These are phyloP conservation scores for Crenuchus spilurus DNA, from an alignment of 2,797 vertebrate species.

Conservation along the genomic window DNA sequence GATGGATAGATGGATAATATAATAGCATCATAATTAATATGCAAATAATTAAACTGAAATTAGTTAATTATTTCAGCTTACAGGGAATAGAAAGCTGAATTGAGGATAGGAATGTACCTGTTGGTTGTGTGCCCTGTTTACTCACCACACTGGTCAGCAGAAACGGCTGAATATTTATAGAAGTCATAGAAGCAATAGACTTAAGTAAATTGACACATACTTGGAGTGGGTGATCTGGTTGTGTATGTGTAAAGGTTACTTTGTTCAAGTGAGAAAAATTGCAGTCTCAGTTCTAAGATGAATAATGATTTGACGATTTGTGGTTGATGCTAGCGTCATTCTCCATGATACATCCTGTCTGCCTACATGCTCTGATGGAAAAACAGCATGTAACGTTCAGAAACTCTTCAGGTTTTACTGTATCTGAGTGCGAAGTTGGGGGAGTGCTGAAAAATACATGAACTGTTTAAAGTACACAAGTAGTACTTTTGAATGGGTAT, in stretches of 20 bases:
- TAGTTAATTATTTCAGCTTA: not conserved
- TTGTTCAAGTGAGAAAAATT: conserved; percentile 28
- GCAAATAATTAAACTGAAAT: no score
- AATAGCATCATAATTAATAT: no score
- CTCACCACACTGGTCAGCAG: not conserved
- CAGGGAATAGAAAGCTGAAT: not conserved
- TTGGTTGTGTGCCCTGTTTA: conserved; percentile 19
- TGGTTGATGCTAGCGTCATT: conserved; percentile 45
- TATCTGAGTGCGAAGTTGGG: not conserved
- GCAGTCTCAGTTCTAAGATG: conserved; percentile 52
- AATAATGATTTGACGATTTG: conserved; percentile 43
- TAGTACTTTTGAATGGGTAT: no score
- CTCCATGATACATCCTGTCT: conserved; percentile 50
- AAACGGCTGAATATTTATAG: conserved; percentile 8
- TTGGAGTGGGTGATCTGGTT: conserved; percentile 18
- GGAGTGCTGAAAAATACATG: not conserved
- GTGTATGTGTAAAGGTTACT: conserved; percentile 33
- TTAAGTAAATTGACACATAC: conserved; percentile 2
- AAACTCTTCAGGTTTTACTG: conserved; percentile 8
- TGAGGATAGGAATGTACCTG: not conserved
- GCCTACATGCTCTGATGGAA: conserved; percentile 46
- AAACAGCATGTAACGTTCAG: conserved; percentile 23
- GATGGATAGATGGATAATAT: no score
- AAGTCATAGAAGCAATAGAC: not conserved
- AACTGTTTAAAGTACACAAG: not conserved